Percentiles rank a stretch among this genome's conserved stretches.
Conservation (phyloP, 1,140 invertebrate species). For the Papilio polyxenes region DNA sequence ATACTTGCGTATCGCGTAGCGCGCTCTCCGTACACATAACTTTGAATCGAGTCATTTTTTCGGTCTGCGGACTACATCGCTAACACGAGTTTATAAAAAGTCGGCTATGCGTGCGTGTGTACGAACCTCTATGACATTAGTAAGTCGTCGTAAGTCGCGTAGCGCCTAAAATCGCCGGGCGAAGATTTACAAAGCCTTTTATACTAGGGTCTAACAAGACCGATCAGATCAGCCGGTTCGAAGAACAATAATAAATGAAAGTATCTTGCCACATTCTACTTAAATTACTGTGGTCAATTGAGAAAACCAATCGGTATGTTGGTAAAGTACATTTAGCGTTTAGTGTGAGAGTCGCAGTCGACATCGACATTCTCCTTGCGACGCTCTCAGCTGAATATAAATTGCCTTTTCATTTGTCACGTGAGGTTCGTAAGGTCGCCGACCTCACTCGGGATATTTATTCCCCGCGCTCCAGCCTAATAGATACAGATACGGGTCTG, state of each 20-base stretch:
- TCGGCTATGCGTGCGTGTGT: no score
- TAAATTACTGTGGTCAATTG: background rate
- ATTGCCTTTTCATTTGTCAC: slow-evolving; percentile 23
- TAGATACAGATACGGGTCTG: slow-evolving; percentile 7
- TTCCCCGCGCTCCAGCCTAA: background rate
- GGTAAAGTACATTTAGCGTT: background rate
- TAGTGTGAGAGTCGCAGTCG: background rate
- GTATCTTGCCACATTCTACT: background rate
- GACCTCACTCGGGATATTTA: background rate
- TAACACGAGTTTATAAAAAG: no score
- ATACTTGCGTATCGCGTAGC: no score
- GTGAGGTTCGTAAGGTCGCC: slow-evolving; percentile 17
- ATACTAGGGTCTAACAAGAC: background rate
- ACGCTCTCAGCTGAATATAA: background rate
- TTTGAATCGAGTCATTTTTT: no score
- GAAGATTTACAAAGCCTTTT: no score
- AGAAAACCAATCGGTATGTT: background rate
- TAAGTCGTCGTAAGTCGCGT: no score
- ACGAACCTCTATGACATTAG: no score
- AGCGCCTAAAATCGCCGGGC: no score
- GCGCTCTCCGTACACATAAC: no score
- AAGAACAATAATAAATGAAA: background rate
- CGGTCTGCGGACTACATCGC: no score
- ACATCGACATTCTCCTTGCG: background rate
- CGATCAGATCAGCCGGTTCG: background rate